Evolutionary conservation across 2,888 invertebrate species (phyloP).

Genomic region (Prostheceraeus crozeri): DNA sequence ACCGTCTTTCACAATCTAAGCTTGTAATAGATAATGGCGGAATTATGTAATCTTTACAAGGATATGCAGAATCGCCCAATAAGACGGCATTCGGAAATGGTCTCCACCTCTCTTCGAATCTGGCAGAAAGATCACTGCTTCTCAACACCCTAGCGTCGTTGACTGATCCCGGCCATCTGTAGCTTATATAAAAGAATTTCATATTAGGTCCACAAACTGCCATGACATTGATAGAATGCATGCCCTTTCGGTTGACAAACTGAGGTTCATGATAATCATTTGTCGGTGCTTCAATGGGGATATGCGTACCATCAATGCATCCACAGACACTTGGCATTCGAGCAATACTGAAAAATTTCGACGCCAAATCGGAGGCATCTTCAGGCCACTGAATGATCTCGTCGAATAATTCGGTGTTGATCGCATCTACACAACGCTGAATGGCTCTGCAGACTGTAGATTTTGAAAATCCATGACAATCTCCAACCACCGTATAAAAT

Average conservation of each 20-base stretch:
- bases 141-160: slow-evolving; percentile 7
- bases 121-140: not conserved
- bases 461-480: slow-evolving; percentile 2
- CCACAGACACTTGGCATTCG: slow-evolving; percentile 10
- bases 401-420: not conserved
- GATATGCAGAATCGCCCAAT: slow-evolving; percentile 9
- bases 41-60: not conserved
- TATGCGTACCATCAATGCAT: slow-evolving; percentile 18
- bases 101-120: slow-evolving; percentile 2
- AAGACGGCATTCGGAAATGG: slow-evolving; percentile 5
- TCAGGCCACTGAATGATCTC: not conserved
- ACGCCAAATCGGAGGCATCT: not conserved
- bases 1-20: too few relatives aligned
- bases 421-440: not conserved
- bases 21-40: too few relatives aligned
- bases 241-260: slow-evolving; percentile 5
- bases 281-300: not conserved
- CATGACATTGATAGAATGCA: slow-evolving; percentile 17
- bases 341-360: not conserved
- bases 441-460: not conserved
- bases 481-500: not conserved
- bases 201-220: slow-evolving; percentile 1
- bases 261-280: slow-evolving; percentile 5
- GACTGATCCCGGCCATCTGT: slow-evolving; percentile 1
- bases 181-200: not conserved